Percentiles rank a stretch among this genome's conserved stretches.
These are phyloP conservation scores for Tortricodes alternella DNA, from an alignment of 2,888 invertebrate genomes.

Conservation along the genomic window DNA sequence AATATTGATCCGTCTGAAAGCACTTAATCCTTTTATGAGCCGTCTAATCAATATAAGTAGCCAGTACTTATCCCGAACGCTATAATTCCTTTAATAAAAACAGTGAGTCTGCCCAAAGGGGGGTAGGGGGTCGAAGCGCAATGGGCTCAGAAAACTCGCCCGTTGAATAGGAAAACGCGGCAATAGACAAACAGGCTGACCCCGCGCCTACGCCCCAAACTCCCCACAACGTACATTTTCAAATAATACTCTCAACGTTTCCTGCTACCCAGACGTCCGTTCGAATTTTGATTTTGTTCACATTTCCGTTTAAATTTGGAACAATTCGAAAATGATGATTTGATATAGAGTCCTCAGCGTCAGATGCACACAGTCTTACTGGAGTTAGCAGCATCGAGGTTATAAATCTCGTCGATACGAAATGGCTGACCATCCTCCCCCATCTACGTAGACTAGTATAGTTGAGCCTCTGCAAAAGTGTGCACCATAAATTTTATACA, in stretches of 20 bases:
- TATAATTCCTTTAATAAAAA: slow-evolving; percentile 81
- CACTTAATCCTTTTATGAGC: slow-evolving; percentile 34
- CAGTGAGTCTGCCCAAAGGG: slow-evolving; percentile 61
- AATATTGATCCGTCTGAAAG: slow-evolving; percentile 26
- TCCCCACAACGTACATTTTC: slow-evolving; percentile 63
- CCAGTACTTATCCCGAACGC: slow-evolving; percentile 71
- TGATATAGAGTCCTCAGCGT: slow-evolving; percentile 30
- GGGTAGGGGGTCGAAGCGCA: slow-evolving; percentile 66
- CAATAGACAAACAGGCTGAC: slow-evolving; percentile 81
- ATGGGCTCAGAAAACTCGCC: slow-evolving; percentile 81
- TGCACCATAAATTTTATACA: slow-evolving; percentile 82
- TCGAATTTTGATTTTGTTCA: slow-evolving; percentile 23
- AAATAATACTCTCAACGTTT: slow-evolving; percentile 72
- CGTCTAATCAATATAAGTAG: slow-evolving; percentile 77
- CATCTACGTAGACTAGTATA: slow-evolving; percentile 69
- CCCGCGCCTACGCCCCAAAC: slow-evolving; percentile 52
- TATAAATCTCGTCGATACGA: slow-evolving; percentile 81
- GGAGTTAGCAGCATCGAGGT: slow-evolving; percentile 69
- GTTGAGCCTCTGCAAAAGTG: slow-evolving; percentile 73
- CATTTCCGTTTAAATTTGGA: slow-evolving; percentile 6
- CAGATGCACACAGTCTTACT: slow-evolving; percentile 60
- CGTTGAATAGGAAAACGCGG: slow-evolving; percentile 80
- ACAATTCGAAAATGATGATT: slow-evolving; percentile 11
- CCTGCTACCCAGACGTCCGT: slow-evolving; percentile 45
- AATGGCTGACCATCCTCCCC: slow-evolving; percentile 78